Base-by-base conservation (phyloP, 2,113 vertebrate species). In the Albula goreensis region DNA sequence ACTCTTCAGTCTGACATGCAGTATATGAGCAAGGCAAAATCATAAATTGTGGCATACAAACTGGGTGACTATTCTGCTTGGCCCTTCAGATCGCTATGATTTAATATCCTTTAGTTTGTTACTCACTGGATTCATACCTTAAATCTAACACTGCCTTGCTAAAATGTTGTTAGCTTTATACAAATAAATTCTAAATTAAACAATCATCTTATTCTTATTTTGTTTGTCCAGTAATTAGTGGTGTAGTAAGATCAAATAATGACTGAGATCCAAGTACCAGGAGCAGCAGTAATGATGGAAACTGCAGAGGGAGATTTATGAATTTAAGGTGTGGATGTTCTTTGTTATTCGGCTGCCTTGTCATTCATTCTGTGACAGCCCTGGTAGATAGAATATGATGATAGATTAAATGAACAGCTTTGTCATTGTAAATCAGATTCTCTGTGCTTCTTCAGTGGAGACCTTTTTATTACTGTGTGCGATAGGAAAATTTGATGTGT, bases 401-500 rank as follows among this genome's bases (percentile, higher is more conserved):
- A 63, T 80, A 81, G 57, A 81, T 56, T 52, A 86, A 86, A 86
- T 82, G 79, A 86, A 81, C 57, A 85, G 78, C 85, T 85, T 85
- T 85, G 78, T 85, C 78, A 85, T 80, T 80, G 25, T 60, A 82
- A 86, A 82, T 87, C 83, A 74, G 83, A 81, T 87, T 81, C 79
- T 51, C 57, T 63, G 49, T 51, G 51, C 66, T 74, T 56, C 78
- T 84, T 52, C 78, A 81, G 80, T 50, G 25, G 60, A 84, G 82
- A 81, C 50, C 78, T 81, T 87, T 74, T 82, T 80, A 85, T 87
- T 85, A 82, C 25, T 5, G 78, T 70, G 51, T 77, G 79, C 53
- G 83, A 81, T 81, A 80, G 86, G 78, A 80, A 56, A 81, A 85
- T 87, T 60, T 87, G 86, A 87, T 85, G 86, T 87, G 77, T 80